Evolutionary conservation across 2,113 vertebrate species (phyloP).

Genomic region (Chaetops frenatus): DNA sequence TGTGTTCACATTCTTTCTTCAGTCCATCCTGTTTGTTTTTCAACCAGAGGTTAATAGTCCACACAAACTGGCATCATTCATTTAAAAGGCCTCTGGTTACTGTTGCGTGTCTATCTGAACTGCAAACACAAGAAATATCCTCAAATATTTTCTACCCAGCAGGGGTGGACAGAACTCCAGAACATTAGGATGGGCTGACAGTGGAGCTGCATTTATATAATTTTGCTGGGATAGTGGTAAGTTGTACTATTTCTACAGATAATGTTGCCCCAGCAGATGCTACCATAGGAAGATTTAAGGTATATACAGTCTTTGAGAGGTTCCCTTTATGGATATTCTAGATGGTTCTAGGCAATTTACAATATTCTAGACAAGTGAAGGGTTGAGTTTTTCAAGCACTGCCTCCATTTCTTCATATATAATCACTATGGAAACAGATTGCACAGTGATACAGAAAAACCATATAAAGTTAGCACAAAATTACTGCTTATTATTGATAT

Average conservation of each 20-base stretch:
- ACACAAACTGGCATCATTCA: not conserved
- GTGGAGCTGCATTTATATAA: not conserved
- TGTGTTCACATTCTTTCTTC: not conserved
- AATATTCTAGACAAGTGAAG: not conserved
- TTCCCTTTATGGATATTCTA: not conserved
- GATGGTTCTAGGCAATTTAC: not conserved
- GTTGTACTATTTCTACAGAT: not conserved
- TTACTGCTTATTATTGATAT: not conserved
- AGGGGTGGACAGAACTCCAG: not conserved
- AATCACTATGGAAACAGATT: slow-evolving; percentile 52
- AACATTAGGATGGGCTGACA: not conserved
- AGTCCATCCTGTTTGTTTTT: not conserved
- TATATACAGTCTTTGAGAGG: not conserved
- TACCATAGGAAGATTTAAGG: not conserved
- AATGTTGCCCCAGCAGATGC: not conserved
- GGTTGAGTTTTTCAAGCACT: not conserved
- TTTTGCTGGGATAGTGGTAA: not conserved
- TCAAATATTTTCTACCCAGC: not conserved
- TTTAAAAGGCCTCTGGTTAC: not conserved
- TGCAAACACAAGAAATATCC: not conserved
- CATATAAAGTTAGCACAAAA: not conserved
- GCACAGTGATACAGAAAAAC: not conserved
- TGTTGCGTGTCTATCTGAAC: accelerated
- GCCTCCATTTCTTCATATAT: not conserved
- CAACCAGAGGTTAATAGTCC: not conserved